Evolutionary conservation across 2,797 vertebrate species (phyloP), one percentile per base, ranked within the genome.

Genomic region (Hippopotamyrus pictus): DNA sequence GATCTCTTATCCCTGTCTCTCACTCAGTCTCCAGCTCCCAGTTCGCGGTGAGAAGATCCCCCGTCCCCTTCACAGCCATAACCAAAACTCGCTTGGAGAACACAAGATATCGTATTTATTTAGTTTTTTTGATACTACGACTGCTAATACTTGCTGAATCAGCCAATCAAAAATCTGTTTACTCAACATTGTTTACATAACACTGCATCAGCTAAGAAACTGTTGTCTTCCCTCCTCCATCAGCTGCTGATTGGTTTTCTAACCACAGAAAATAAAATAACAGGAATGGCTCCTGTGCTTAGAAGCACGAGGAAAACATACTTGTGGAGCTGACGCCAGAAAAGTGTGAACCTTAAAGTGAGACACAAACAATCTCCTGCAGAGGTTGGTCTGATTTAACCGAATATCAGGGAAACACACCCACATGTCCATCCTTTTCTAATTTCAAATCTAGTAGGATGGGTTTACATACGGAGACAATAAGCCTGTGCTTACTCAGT

Each of bases 131-230:
- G 88, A 92, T 92, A 94, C 94, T 94, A 92, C 93, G 95, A 93
- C 94, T 94, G 93, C 93, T 90, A 93, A 94, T 92, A 94, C 92
- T 93, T 93, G 92, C 90, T 91, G 93, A 94, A 94, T 57, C 94
- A 94, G 94, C 95, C 94, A 94, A 95, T 95, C 95, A 94, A 90
- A 91, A 89, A 65, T 86, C 90, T 94, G 93, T 96, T 96, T 96
- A 95, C 95, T 94, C 93, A 91, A 91, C 94, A 95, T 94, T 96
- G 96, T 97, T 96, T 96, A 96, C 96, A 95, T 94, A 94, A 44
- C 73, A 92, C 93, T 94, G 94, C 93, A 93, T 94, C 94, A 95
- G 93, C 95, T 93, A 94, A 94, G 94, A 93, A 94, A 93, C 95
- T 89, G 90, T 92, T 85, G 96, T 96, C 96, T 96, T 96, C 96